Base-by-base conservation (phyloP, 2,113 vertebrate genomes). In the Martes martes region DNA sequence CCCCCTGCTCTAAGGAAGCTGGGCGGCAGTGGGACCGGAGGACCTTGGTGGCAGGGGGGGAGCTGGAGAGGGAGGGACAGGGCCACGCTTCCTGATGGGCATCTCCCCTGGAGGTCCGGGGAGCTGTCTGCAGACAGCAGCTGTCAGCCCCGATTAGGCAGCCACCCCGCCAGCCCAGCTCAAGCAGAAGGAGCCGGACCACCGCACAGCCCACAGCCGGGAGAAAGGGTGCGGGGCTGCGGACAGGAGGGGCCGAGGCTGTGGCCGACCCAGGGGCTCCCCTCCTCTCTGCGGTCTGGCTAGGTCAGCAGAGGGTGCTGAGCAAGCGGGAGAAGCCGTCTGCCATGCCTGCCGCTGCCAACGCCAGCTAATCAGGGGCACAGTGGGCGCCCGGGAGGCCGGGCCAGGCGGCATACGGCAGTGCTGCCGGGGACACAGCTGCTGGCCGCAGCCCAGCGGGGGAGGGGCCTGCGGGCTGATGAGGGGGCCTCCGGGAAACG, bases 81-180 rank as follows among this genome's bases (percentile, higher is more conserved):
- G 0, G 39, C 23, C 1, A 6, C 7, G 0, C 57, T 81, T 95
- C 94, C 80, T 84, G 80, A 21, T 3, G 7, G 45, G 83, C 28
- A 8, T 79, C 85, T 94, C 90, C 7, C 1, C 84, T 59, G 15
- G 26, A 86, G 78, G 73, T 63, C 96, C 42, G 0, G 0, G 33
- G 55, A n/a, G 59, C 95, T 96, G 92, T 92, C 97, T 88, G 39
- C 85, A 89, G 97, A 97, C 92, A 92, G 92, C 96, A 33, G 28
- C 96, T 95, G 95, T 98, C 98, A 95, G 69, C 61, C 76, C 91
- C 0, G 11, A 92, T 98, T 88, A 97, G 92, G 2, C 0, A 4
- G 76, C 76, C 7, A 0, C 28, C 11, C 61, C n/a, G 86, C 94
- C 39, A 79, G 83, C 55, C 83, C 71, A 90, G 65, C 65, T 93